Evolutionary conservation across 2,888 invertebrate species (phyloP).

Genomic region (Pardosa pseudoannulata): DNA sequence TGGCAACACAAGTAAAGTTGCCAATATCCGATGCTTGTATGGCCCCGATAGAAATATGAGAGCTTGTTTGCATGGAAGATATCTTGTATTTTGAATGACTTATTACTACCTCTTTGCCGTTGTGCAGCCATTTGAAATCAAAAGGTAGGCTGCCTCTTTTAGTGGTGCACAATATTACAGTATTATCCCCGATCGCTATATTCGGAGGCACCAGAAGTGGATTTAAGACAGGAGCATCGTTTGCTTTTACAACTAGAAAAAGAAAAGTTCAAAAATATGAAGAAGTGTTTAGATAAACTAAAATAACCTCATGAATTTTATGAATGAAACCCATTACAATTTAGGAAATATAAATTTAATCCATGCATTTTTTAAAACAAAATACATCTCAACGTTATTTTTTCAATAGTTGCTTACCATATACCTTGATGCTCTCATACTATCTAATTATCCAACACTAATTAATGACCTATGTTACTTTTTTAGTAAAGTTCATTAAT

Average conservation of each 20-base stretch:
- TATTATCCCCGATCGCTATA: conserved; percentile 42
- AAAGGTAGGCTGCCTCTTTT: conserved; percentile 58
- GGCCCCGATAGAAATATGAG: conserved; percentile 25
- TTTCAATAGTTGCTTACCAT: too few relatives aligned
- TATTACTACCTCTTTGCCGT: background rate
- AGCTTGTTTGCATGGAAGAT: conserved; percentile 20
- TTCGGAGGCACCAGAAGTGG: conserved; percentile 49
- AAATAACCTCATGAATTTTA: too few relatives aligned
- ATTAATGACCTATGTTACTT: too few relatives aligned
- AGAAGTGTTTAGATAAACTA: too few relatives aligned
- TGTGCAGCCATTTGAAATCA: conserved; percentile 47
- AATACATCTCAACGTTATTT: too few relatives aligned
- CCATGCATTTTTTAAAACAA: too few relatives aligned
- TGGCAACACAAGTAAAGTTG: conserved; percentile 60
- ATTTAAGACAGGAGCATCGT: conserved; percentile 42
- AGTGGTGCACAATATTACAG: conserved; percentile 39
- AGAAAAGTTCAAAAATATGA: background rate
- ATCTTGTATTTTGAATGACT: conserved; percentile 11
- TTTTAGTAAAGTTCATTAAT: too few relatives aligned
- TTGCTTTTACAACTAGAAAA: background rate
- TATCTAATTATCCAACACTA: too few relatives aligned
- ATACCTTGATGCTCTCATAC: too few relatives aligned
- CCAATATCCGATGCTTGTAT: conserved; percentile 56
- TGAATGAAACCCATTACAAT: too few relatives aligned
- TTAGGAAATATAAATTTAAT: too few relatives aligned